These are phyloP conservation scores for Trochalopteron elliotii DNA, from an alignment of 2,113 vertebrate genomes.

Conservation along the genomic window DNA sequence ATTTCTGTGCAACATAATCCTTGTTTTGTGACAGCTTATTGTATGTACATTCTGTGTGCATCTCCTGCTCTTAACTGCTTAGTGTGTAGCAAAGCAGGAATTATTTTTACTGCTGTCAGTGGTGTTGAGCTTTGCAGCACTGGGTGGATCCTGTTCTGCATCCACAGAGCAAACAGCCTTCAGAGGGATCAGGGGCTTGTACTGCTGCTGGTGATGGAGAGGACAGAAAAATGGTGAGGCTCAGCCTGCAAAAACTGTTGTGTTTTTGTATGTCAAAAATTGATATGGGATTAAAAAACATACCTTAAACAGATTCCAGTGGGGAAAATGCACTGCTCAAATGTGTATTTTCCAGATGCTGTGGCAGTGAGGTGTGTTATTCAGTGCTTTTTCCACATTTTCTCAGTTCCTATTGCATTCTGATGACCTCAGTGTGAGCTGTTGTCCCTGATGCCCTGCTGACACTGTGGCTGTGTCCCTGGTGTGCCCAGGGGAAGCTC, in stretches of 20 bases:
- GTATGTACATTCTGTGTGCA: neutral
- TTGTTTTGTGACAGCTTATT: neutral
- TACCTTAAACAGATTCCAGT: rapidly evolving
- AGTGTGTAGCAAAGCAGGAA: neutral
- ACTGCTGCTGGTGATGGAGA: neutral
- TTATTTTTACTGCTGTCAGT: neutral
- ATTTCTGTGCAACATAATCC: neutral
- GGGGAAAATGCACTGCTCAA: neutral
- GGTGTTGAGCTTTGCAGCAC: neutral
- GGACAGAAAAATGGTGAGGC: neutral
- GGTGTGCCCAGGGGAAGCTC: neutral
- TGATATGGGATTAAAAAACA: rapidly evolving
- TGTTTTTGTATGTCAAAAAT: neutral
- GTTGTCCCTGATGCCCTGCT: neutral
- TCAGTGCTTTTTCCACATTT: neutral
- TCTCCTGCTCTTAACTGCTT: neutral
- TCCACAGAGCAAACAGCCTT: neutral
- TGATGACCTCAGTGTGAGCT: neutral
- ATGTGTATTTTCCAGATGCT: neutral
- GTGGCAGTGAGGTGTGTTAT: neutral
- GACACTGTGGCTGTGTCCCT: neutral
- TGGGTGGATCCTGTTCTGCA: neutral
- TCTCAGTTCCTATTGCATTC: rapidly evolving
- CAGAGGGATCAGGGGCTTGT: neutral
- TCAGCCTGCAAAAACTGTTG: neutral